Evolutionary conservation across 2,113 vertebrate species (phyloP), one percentile per base, ranked within the genome.

Genomic region (Saguinus midas): DNA sequence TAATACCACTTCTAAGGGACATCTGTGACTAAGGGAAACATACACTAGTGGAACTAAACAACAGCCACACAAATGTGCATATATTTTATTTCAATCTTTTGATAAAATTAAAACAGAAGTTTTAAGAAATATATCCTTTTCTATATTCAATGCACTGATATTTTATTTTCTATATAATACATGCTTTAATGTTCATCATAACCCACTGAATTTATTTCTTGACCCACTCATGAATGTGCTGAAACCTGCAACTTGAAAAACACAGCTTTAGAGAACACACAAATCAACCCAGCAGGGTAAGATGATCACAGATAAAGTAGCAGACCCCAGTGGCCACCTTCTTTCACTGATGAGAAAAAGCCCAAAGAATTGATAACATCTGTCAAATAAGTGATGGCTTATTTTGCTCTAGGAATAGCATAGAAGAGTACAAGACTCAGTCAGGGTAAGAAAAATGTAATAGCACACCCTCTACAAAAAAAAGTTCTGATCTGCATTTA

Each of bases 331-430:
- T 57, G 52, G 40, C 14, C 50, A 96, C 43, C 66, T 87, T 86
- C 52, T 96, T 91, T 91, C 72, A 91, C 16, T 81, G 25, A 91
- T 40, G 58, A 72, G 87, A 76, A 57, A 94, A 95, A 85, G 11
- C 40, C 12, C 58, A 76, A 96, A 92, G 37, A 89, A 81, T 1
- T 85, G 55, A 95, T 93, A 95, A 89, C 35, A 87, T 45, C 32
- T 84, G 45, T 83, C 75, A 90, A 94, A 96, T 17, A 86, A 86
- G n/a, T 58, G 66, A 95, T 12, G 45, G 10, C 10, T 89, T 90
- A 72, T 61, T 91, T 88, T 80, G 58, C 57, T 92, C 80, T 70
- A 92, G 32, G 25, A 91, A 96, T 35, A 93, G 13, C 35, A 78
- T 2, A 76, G 13, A n/a, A 55, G 32, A 81, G 35, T 52, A 32